Evolutionary conservation across 2,113 vertebrate species (phyloP).

Genomic region (Rhizomys pruinosus): DNA sequence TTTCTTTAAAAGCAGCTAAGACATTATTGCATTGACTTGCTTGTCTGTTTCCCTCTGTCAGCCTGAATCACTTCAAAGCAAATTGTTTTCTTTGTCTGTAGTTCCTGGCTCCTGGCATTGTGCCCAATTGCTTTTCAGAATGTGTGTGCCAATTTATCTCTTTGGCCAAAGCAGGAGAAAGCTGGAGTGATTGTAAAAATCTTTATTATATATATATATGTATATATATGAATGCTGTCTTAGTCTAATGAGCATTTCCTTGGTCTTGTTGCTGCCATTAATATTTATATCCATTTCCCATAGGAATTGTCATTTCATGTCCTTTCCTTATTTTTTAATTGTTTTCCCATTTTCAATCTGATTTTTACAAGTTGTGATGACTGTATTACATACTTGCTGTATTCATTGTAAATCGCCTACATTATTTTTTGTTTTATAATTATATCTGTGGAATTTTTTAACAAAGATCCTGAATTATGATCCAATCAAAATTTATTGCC

Average conservation of each 20-base stretch:
- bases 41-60: background rate
- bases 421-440: background rate
- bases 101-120: background rate
- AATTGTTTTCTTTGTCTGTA: background rate
- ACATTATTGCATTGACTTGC: background rate
- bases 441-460: slow-evolving; percentile 23
- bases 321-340: background rate
- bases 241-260: background rate
- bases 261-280: background rate
- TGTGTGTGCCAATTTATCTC: background rate
- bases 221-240: background rate
- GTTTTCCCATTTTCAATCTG: background rate
- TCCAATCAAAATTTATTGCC: slow-evolving; percentile 20
- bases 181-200: background rate
- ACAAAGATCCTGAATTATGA: slow-evolving; percentile 26
- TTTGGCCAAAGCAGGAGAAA: background rate
- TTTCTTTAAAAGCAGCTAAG: background rate
- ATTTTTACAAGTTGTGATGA: background rate
- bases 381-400: background rate
- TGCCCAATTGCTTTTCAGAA: slow-evolving; percentile 3
- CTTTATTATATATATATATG: background rate
- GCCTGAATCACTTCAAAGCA: slow-evolving; percentile 5
- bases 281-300: background rate
- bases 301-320: background rate
- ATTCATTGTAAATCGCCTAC: background rate